Evolutionary conservation across 2,797 vertebrate genomes (phyloP).

Genomic region (Arctocebus calabarensis): DNA sequence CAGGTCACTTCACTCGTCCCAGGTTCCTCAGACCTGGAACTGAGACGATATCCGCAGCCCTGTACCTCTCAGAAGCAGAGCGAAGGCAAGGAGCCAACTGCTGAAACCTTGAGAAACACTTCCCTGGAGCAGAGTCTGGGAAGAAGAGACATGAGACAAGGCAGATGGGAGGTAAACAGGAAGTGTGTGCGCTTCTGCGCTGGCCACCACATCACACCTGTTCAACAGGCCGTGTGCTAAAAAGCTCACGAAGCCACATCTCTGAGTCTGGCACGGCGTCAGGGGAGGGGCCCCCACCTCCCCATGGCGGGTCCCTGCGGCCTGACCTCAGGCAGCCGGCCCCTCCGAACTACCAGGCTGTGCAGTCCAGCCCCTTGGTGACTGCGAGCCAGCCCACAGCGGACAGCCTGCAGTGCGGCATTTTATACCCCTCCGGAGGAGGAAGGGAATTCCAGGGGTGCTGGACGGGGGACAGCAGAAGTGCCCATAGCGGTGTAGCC

Average conservation of each 20-base stretch:
- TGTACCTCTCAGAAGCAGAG: neutral
- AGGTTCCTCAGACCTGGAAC: neutral
- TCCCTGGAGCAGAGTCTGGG: neutral
- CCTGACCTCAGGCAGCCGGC: neutral
- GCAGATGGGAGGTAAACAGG: neutral
- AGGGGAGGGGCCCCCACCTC: neutral
- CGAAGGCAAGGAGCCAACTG: neutral
- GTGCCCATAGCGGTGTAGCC: neutral
- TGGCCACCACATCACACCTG: too few relatives aligned
- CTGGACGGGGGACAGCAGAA: neutral
- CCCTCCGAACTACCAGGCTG: neutral
- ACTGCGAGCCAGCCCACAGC: neutral
- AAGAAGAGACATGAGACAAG: neutral
- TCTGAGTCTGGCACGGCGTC: rapidly evolving
- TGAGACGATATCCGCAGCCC: too few relatives aligned
- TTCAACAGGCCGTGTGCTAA: neutral
- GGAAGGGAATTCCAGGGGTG: neutral
- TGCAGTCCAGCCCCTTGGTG: neutral
- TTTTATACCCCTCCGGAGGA: neutral
- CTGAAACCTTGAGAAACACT: neutral
- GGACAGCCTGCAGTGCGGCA: rapidly evolving
- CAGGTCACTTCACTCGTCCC: neutral
- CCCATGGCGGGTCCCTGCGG: neutral
- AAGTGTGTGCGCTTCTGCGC: too few relatives aligned
- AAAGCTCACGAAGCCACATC: neutral